Percentiles rank a stretch among this genome's conserved stretches.
Evolutionary conservation across 2,113 vertebrate species (phyloP).

Genomic region (Hucho hucho): DNA sequence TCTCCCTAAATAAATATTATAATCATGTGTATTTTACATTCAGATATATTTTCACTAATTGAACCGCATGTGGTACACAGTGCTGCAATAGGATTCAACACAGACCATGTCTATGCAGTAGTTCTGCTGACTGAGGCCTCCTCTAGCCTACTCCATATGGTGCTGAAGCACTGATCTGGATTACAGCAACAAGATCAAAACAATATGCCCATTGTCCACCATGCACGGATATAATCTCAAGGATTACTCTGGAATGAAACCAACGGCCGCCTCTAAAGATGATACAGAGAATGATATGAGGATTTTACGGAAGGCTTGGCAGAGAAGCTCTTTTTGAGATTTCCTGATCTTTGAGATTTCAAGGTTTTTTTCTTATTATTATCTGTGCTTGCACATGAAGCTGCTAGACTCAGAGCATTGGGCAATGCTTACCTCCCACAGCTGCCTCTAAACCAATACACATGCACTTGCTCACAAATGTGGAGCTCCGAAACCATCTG

Average conservation of each 20-base stretch:
- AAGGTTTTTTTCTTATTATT: slow-evolving; percentile 42
- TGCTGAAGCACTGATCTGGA: slow-evolving; percentile 66
- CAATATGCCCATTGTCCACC: slow-evolving; percentile 70
- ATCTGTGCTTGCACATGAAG: slow-evolving; percentile 16
- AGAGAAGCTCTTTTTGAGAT: slow-evolving; percentile 16
- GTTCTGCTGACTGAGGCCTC: slow-evolving; percentile 46
- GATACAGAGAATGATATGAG: slow-evolving; percentile 37
- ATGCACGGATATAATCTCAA: slow-evolving; percentile 63
- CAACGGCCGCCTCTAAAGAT: slow-evolving; percentile 39
- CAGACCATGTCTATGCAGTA: slow-evolving; percentile 30
- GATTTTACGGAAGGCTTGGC: slow-evolving; percentile 25
- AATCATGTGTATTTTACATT: background rate
- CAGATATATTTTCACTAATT: background rate
- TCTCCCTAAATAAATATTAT: background rate
- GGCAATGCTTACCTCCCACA: slow-evolving; percentile 46
- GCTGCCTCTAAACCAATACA: slow-evolving; percentile 52
- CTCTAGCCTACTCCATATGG: slow-evolving; percentile 50
- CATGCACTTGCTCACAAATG: slow-evolving; percentile 27
- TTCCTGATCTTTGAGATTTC: slow-evolving; percentile 24
- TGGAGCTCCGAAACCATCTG: slow-evolving; percentile 54
- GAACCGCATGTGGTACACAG: background rate
- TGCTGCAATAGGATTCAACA: slow-evolving; percentile 26
- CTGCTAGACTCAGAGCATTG: slow-evolving; percentile 33
- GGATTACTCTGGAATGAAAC: slow-evolving; percentile 63
- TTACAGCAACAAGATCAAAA: slow-evolving; percentile 66